Evolutionary conservation across 2,797 vertebrate genomes (phyloP), one percentile per base, ranked within the genome.

Genomic region (Coregonus ussuriensis): DNA sequence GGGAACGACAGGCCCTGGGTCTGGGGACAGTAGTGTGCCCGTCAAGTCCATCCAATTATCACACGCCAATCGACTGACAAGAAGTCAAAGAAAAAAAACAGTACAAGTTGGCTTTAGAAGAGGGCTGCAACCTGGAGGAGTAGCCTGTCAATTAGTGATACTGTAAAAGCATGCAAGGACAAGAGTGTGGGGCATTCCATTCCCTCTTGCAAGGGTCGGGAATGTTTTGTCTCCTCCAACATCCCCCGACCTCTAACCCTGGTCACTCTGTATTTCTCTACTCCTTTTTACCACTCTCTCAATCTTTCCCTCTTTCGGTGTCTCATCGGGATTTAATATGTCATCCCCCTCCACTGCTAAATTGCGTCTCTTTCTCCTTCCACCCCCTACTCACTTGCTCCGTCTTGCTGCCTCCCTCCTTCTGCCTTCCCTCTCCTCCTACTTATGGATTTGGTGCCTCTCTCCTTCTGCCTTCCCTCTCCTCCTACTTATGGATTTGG

Each of bases 31-130:
- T 25, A 47, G 77, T 81, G 87, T 77, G 86, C 86, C 82, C 87
- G n/a, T 76, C 47, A 85, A 71, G 13, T 80, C 88, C 79, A 85
- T 86, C 91, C 91, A 93, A 93, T 94, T 94, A 94, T 89, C 89
- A 86, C 87, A 79, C 82, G 80, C 84, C 76, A 75, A 86, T 80
- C 79, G 86, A 85, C 89, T 90, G 85, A 79, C 81, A 85, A 86
- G 77, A 79, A 76, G 59, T 74, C 29, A 76, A 52, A 15, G 15
- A 33, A 13, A 7, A 29, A 68, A 25, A 74, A 25, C 21, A 13
- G 18, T 9, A 14, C 13, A 47, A 76, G 68, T 82, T 67, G 70
- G 84, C 72, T 76, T 75, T 78, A 79, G 79, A 82, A 89, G 83
- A 86, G 87, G 85, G 75, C 79, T 79, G 85, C 84, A 89, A 88